Conservation (phyloP, 2,113 vertebrate species). For the Dipodomys stephensi region DNA sequence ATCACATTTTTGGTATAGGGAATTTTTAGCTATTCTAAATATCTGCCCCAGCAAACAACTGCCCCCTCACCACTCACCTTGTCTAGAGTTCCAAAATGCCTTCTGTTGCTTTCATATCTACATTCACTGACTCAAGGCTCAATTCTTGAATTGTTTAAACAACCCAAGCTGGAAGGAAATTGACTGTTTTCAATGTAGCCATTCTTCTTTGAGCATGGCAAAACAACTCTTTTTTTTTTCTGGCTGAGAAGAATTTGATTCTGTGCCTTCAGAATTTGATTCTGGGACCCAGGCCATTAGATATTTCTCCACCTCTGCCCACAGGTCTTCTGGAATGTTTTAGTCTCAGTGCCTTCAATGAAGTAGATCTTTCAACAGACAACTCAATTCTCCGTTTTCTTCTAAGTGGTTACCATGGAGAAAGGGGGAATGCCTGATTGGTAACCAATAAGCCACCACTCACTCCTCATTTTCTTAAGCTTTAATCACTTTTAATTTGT, state of each 20-base stretch:
- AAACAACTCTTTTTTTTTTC: background rate
- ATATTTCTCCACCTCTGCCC: background rate
- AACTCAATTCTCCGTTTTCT: background rate
- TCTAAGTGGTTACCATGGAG: background rate
- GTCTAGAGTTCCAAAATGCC: background rate
- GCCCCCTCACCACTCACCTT: background rate
- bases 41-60: no score
- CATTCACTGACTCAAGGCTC: background rate
- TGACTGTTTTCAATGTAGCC: background rate
- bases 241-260: background rate
- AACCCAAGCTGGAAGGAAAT: background rate
- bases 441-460: background rate
- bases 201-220: background rate
- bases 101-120: background rate
- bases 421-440: rapidly evolving
- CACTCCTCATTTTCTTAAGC: background rate
- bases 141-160: background rate
- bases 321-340: background rate
- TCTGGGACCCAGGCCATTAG: background rate
- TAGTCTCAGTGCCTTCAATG: background rate
- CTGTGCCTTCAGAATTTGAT: no score
- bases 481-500: background rate
- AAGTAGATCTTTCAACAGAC: background rate
- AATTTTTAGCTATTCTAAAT: background rate
- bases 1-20: background rate